Evolutionary conservation across 2,888 invertebrate species (phyloP).

Genomic region (Mimas tiliae): DNA sequence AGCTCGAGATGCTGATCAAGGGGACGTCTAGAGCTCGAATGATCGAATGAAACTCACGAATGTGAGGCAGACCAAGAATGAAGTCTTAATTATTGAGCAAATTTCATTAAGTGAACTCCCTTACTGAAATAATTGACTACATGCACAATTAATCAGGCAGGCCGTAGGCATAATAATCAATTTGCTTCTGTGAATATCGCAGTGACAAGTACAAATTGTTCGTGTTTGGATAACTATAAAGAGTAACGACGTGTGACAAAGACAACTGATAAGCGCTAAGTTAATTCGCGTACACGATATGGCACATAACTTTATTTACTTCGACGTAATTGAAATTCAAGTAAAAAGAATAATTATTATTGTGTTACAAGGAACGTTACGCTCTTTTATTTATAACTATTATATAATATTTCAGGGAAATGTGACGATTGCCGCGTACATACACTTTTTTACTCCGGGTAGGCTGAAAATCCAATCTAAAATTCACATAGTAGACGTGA

Average conservation of each 20-base stretch:
- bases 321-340: slow-evolving; percentile 49
- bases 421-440: slow-evolving; percentile 54
- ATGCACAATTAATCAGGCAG: background rate
- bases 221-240: background rate
- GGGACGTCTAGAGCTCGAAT: too few relatives aligned
- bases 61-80: too few relatives aligned
- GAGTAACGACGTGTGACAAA: background rate
- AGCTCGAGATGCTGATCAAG: too few relatives aligned
- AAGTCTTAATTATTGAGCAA: too few relatives aligned
- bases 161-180: background rate
- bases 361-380: background rate
- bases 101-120: too few relatives aligned
- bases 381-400: slow-evolving; percentile 4
- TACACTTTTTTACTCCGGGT: slow-evolving; percentile 63
- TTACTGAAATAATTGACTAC: background rate
- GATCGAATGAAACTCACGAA: too few relatives aligned
- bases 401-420: slow-evolving; percentile 52
- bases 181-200: background rate
- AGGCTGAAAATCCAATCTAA: slow-evolving; percentile 52
- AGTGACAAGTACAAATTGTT: too few relatives aligned
- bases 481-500: slow-evolving; percentile 42
- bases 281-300: background rate
- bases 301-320: slow-evolving; percentile 38
- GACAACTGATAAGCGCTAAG: slow-evolving; percentile 3
- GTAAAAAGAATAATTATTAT: slow-evolving; percentile 42